Evolutionary conservation across 2,797 vertebrate genomes (phyloP), one percentile per base, ranked within the genome.

Genomic region (Pygocentrus nattereri): DNA sequence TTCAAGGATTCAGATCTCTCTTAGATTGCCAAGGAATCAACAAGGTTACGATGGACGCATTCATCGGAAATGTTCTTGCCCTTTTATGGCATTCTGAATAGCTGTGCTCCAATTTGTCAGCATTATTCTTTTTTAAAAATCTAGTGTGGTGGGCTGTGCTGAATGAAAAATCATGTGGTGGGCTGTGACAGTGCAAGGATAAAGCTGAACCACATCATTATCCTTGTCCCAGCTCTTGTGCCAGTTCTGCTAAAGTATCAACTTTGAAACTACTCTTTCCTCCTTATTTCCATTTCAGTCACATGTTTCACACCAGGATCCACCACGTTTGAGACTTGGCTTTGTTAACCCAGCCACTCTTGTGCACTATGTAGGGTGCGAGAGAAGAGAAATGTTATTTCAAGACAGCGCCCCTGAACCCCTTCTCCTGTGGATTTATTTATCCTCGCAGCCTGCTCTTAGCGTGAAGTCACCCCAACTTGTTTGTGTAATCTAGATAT

Each of bases 1-100:
- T 87, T 88, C 82, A 85, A 80, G 86, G 82, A 83, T 74, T 85
- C 78, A 11, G 21, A 62, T 84, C 80, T 71, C n/a, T 44, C 70
- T 86, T 82, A 23, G 87, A 91, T 88, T 86, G 78, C 77, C 77
- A 54, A n/a, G 59, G 68, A 88, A 85, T 86, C 83, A 78, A 88
- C 88, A 85, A 80, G 75, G 87, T 47, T 67, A 61, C 54, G 56
- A 58, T 38, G 65, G 73, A 90, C 23, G 54, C 82, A 84, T 86
- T 72, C 89, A 90, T 78, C 87, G 54, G 76, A 64, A 84, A 85
- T 90, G 85, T 88, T 88, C 81, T 61, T 52, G 80, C 72, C 85
- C 6, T 61, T 25, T 61, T 61, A 8, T 25, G 23, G 23, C 27
- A 83, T 87, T 85, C 74, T 85, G 82, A 85, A 85, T 84, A n/a